These are phyloP conservation scores for Ptychochromis oligacanthus DNA, from an alignment of 2,113 vertebrate genomes.

Conservation along the genomic window DNA sequence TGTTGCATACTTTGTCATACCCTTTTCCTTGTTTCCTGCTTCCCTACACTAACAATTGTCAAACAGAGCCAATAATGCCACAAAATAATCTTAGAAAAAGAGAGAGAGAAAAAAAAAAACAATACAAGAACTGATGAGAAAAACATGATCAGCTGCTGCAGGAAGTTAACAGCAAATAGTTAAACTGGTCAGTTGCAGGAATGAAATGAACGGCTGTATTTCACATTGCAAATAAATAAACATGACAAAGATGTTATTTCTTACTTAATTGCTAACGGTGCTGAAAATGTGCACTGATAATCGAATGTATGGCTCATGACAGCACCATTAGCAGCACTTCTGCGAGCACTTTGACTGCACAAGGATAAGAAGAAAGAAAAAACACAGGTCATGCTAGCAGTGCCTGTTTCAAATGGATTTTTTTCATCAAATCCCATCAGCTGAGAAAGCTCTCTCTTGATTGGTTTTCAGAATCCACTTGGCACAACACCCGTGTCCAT, in stretches of 20 bases:
- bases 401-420: neutral
- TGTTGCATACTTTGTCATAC: neutral
- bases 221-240: neutral
- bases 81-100: neutral
- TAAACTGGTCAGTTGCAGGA: too few relatives aligned
- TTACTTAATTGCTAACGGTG: neutral
- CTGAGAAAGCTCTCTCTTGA: neutral
- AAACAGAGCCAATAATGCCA: neutral
- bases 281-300: neutral
- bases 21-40: neutral
- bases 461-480: slow-evolving; percentile 6
- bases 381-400: neutral
- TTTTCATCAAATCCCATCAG: neutral
- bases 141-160: neutral
- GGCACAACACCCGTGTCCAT: neutral
- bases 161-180: too few relatives aligned
- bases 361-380: neutral
- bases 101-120: too few relatives aligned
- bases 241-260: neutral
- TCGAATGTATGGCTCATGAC: neutral
- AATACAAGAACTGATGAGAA: neutral
- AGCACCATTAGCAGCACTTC: neutral
- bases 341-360: neutral
- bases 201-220: too few relatives aligned
- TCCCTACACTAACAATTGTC: neutral